These are phyloP conservation scores for Leptogaster cylindrica DNA, from an alignment of 2,888 invertebrate genomes.

Conservation along the genomic window DNA sequence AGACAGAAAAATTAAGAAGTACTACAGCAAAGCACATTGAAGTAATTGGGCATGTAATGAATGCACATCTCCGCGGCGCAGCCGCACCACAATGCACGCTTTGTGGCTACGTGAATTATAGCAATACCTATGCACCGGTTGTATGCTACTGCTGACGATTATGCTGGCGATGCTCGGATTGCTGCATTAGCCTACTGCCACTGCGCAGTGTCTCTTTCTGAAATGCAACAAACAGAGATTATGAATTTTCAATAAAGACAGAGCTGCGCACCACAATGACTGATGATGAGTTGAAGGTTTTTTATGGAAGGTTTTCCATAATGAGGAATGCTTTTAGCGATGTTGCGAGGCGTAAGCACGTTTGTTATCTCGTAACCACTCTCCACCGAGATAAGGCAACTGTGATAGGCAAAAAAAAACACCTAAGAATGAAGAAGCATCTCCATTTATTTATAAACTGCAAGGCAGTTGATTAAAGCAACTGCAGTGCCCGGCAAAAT, in stretches of 20 bases:
- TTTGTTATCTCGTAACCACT: too few species aligned
- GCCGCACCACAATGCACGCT: constrained; percentile 19
- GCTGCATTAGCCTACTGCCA: background rate
- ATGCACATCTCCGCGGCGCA: constrained; percentile 27
- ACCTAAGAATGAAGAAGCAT: too few species aligned
- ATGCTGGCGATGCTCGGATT: background rate
- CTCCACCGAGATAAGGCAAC: too few species aligned
- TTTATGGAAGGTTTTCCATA: constrained; percentile 9
- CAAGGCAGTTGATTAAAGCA: too few species aligned
- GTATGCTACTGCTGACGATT: too few species aligned
- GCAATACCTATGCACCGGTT: too few species aligned
- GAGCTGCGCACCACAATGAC: constrained; percentile 6
- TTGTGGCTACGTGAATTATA: constrained; percentile 21
- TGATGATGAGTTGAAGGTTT: constrained; percentile 21
- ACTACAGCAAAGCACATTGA: constrained; percentile 15
- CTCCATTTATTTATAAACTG: too few species aligned
- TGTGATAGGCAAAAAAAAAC: too few species aligned
- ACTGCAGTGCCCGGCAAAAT: too few species aligned
- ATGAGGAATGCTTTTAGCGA: constrained; percentile 6
- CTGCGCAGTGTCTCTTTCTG: constrained; percentile 9
- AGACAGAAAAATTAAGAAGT: constrained; percentile 40
- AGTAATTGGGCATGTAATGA: constrained; percentile 40
- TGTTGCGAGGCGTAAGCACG: too few species aligned
- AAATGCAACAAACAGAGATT: constrained; percentile 35
- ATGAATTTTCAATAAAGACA: constrained; percentile 23